Percentiles rank a stretch among this genome's conserved stretches.
phyloP scores from a whole-genome alignment of 2,113 vertebrate genomes.

The Emydura subglobosa region DNA sequence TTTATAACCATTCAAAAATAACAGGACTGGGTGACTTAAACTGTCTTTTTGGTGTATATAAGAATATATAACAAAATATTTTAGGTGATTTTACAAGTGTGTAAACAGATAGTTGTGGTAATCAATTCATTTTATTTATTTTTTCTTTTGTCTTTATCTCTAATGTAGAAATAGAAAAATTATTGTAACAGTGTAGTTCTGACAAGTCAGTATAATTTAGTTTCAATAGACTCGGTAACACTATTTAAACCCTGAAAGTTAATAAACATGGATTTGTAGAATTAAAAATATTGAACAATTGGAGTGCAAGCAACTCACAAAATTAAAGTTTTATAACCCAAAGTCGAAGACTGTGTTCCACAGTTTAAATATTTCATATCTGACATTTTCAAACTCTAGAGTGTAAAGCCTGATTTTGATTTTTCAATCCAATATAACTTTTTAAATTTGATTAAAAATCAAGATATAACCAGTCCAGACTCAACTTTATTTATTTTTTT shows the following conservation, averaged over 20 bases:
- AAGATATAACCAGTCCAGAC: slow-evolving; percentile 45
- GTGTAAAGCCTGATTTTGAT: slow-evolving; percentile 75
- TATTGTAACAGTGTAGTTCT: slow-evolving; percentile 72
- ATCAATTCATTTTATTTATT: slow-evolving; percentile 79
- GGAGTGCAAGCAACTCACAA: slow-evolving; percentile 78
- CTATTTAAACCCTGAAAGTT: slow-evolving; percentile 84
- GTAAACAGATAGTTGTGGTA: slow-evolving; percentile 65
- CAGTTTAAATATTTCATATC: slow-evolving; percentile 85
- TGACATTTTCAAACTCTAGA: slow-evolving; percentile 79
- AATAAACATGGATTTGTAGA: slow-evolving; percentile 88
- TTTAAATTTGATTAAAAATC: slow-evolving; percentile 69
- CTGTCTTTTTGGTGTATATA: neutral
- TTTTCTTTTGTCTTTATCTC: slow-evolving; percentile 76
- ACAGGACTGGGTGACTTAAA: neutral
- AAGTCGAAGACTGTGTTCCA: slow-evolving; percentile 77
- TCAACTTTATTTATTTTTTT: neutral
- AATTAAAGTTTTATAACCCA: slow-evolving; percentile 86
- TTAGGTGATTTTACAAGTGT: slow-evolving; percentile 63
- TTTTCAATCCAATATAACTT: slow-evolving; percentile 74
- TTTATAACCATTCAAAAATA: neutral
- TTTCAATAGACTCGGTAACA: slow-evolving; percentile 82
- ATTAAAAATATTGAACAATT: slow-evolving; percentile 85
- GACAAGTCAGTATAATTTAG: slow-evolving; percentile 79
- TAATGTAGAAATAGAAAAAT: slow-evolving; percentile 79
- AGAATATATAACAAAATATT: slow-evolving; percentile 17